phyloP scores from a whole-genome alignment of 92 coral and sea anemone genomes.

The Epizoanthus stellaris region DNA sequence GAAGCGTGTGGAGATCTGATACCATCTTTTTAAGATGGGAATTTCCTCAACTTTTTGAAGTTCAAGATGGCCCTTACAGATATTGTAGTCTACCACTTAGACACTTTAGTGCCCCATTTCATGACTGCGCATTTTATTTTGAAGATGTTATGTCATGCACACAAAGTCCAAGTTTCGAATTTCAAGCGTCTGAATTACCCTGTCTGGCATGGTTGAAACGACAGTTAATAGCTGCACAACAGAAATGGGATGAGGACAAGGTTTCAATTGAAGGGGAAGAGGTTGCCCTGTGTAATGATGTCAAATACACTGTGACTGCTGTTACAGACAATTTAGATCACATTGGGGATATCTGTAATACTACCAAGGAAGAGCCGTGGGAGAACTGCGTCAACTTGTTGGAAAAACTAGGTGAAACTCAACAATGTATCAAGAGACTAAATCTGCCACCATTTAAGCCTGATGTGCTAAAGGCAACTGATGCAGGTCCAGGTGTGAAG shows the following conservation, averaged over 20 bases:
- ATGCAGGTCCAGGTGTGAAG: slow-evolving; percentile 64
- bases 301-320: slow-evolving; percentile 22
- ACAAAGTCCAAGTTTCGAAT: slow-evolving; percentile 30
- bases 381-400: not conserved
- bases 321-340: too few relatives aligned
- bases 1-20: slow-evolving; percentile 43
- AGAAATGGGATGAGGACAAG: slow-evolving; percentile 15
- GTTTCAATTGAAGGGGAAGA: slow-evolving; percentile 1
- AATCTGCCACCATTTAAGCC: slow-evolving; percentile 47
- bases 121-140: slow-evolving; percentile 46
- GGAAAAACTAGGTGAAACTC: not conserved
- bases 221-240: slow-evolving; percentile 11
- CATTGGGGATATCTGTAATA: too few relatives aligned
- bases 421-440: not conserved
- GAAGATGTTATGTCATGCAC: slow-evolving; percentile 49
- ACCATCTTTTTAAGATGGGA: slow-evolving; percentile 20
- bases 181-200: slow-evolving; percentile 30
- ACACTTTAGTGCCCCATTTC: slow-evolving; percentile 39
- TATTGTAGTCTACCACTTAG: slow-evolving; percentile 22
- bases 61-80: slow-evolving; percentile 12
- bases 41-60: slow-evolving; percentile 32
- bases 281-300: slow-evolving; percentile 40
- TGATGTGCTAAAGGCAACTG: slow-evolving; percentile 41
- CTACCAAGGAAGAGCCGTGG: too few relatives aligned
- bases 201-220: slow-evolving; percentile 42